Base-by-base conservation (phyloP, 2,797 vertebrate species). In the Poecilia wingei region DNA sequence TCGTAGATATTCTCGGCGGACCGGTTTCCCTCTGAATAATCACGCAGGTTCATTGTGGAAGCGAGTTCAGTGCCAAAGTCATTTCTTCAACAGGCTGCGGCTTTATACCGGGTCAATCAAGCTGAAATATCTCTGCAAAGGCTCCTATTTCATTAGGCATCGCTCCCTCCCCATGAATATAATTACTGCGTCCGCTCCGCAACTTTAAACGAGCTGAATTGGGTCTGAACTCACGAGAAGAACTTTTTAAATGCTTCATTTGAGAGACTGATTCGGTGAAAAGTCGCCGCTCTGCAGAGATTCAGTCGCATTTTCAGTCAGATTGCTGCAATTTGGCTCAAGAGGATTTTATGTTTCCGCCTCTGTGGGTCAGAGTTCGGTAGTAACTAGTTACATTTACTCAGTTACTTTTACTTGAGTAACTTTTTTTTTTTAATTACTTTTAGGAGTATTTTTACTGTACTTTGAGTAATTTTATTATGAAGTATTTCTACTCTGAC, bases 61-160 rank as follows among this genome's bases (percentile, higher is more conserved):
- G 85, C 73, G 68, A 90, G 78, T 18, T 0, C 41, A 10, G 69
- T 84, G 92, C 93, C 92, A 89, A 91, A 92, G 92, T 93, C 84
- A 89, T 94, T 93, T 92, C 91, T 88, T 84, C 89, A 78, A 79
- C 87, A 82, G 86, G 87, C 89, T 77, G 78, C 80, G 51, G 91
- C 86, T 89, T 93, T 92, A 90, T 90, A 83, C 83, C 0, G 84
- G 90, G 84, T 93, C 92, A 87, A 92, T 93, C 90, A 91, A 89
- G 86, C 92, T 90, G 89, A 92, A 90, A 89, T 92, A 90, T 91
- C 90, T 91, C 81, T 75, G 84, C 88, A 73, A 80, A 79, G 79
- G 82, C 85, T 88, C 81, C 86, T 81, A 80, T 88, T 91, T 80
- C 79, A 80, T 88, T 84, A 85, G 83, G 82, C 85, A 82, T 49